Conservation (phyloP, 2,797 vertebrate species). For the Ibycter americanus region DNA sequence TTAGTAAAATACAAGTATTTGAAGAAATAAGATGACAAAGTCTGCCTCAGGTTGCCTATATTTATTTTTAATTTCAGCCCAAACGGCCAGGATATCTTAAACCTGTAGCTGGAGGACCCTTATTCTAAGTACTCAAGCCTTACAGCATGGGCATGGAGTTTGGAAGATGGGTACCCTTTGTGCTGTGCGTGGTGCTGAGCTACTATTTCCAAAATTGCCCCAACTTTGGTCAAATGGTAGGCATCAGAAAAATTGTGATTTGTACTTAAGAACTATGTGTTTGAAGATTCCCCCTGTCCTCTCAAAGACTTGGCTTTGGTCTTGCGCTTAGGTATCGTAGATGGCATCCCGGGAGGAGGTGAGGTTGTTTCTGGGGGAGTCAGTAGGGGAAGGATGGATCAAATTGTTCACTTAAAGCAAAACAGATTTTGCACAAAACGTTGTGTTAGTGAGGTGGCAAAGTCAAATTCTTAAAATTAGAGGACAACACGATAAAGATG, state of each 20-base stretch:
- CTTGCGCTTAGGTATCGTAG: background rate
- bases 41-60: background rate
- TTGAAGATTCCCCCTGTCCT: background rate
- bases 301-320: background rate
- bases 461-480: background rate
- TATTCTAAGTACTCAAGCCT: background rate
- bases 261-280: background rate
- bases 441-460: background rate
- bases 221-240: background rate
- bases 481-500: background rate
- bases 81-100: background rate
- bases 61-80: background rate
- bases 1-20: background rate
- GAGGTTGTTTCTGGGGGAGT: background rate
- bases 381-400: background rate
- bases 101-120: background rate
- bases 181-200: background rate
- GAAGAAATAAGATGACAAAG: background rate
- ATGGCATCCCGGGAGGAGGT: background rate
- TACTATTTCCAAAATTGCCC: background rate
- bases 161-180: background rate
- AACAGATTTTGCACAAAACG: background rate
- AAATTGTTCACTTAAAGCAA: background rate
- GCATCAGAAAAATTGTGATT: background rate
- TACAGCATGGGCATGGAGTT: background rate